phyloP scores from a whole-genome alignment of 1,140 invertebrate genomes.

The Plectrocnemia conspersa region DNA sequence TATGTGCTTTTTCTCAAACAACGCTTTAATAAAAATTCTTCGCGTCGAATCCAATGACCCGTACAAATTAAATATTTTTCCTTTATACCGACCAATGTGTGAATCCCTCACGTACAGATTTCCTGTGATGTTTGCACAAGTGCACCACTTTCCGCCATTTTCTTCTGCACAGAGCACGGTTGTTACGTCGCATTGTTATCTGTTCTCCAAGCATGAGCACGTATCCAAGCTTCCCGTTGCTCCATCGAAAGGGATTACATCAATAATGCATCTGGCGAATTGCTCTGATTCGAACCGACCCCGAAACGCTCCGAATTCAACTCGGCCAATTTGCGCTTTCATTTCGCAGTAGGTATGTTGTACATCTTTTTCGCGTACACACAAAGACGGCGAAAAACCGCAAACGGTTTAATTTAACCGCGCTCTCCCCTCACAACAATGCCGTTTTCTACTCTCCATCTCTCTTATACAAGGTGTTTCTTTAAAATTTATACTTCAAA shows the following conservation, averaged over 20 bases:
- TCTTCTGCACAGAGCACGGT: neutral
- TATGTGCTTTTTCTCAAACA: too few species aligned
- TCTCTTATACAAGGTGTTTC: neutral
- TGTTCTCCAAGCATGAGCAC: neutral
- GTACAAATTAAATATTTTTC: too few species aligned
- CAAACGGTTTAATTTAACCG: conserved; percentile 15
- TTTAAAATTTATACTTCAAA: neutral
- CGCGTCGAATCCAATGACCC: too few species aligned
- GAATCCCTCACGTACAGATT: too few species aligned
- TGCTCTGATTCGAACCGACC: conserved; percentile 12
- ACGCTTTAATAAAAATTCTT: too few species aligned
- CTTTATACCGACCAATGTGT: too few species aligned
- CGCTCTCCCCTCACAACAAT: neutral
- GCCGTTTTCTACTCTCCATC: neutral
- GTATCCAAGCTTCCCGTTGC: conserved; percentile 18
- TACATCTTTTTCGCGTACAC: neutral
- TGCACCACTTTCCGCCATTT: neutral
- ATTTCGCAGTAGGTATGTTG: neutral
- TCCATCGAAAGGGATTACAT: conserved; percentile 23
- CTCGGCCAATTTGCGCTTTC: neutral
- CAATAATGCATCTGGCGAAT: conserved; percentile 26
- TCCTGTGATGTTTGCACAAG: too few species aligned
- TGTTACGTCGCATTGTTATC: neutral
- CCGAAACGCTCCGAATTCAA: conserved; percentile 11
- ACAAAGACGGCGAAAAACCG: neutral